A percentile compares a stretch with the other conserved stretches of the same genome.
Conservation (phyloP, 2,797 vertebrate species). For the Acridotheres tristis region DNA sequence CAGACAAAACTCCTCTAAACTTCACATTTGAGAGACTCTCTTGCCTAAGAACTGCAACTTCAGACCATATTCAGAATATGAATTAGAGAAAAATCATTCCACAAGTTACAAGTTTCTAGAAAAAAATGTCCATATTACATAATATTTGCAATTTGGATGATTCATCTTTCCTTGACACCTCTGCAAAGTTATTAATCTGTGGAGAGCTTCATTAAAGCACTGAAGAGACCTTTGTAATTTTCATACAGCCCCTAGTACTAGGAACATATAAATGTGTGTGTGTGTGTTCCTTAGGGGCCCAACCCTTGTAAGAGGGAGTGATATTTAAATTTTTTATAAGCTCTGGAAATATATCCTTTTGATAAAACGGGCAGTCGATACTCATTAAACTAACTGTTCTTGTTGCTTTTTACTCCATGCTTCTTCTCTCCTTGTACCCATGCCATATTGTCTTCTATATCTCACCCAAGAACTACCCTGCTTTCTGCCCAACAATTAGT, state of each 20-base stretch:
- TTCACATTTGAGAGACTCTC: background rate
- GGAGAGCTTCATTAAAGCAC: accelerated
- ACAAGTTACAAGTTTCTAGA: background rate
- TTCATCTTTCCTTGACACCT: background rate
- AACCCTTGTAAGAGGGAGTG: background rate
- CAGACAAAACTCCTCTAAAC: background rate
- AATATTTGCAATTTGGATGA: background rate
- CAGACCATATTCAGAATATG: background rate
- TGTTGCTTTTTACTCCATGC: background rate
- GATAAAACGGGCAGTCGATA: background rate
- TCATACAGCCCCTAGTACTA: background rate
- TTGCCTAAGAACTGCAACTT: background rate
- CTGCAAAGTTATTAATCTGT: background rate
- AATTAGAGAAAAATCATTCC: background rate
- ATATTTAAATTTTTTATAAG: background rate
- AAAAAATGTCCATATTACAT: background rate
- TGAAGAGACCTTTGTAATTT: background rate
- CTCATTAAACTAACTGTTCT: background rate
- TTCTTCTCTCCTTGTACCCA: background rate
- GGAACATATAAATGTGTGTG: background rate
- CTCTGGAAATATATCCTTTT: background rate
- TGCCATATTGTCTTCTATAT: background rate
- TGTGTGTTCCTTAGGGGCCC: background rate
- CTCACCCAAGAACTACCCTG: background rate
- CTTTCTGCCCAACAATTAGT: background rate